Conservation (phyloP, 1,140 invertebrate genomes). For the Rhopalosiphum maidis region DNA sequence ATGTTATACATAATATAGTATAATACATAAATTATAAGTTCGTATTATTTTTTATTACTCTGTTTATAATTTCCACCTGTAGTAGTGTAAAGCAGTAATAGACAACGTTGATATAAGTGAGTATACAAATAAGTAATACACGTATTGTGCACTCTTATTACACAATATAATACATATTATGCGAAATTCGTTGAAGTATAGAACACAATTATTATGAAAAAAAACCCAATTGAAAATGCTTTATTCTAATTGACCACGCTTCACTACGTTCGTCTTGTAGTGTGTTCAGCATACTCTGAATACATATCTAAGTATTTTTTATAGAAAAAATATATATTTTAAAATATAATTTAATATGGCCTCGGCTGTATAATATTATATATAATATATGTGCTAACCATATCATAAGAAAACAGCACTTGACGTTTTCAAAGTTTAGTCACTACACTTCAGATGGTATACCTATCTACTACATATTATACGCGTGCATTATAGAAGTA, state of each 20-base stretch:
- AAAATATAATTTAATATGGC: constrained; percentile 45
- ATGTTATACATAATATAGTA: neutral
- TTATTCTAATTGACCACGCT: neutral
- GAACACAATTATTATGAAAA: neutral
- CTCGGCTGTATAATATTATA: constrained; percentile 16
- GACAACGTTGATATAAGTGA: neutral
- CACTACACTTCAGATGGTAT: neutral
- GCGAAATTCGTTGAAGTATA: neutral
- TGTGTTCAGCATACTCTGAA: neutral
- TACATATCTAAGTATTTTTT: neutral
- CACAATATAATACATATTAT: neutral
- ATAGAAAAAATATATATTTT: neutral
- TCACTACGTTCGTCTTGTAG: neutral
- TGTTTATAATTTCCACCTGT: neutral
- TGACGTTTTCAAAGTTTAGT: constrained; percentile 42
- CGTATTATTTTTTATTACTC: no score
- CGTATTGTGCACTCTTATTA: neutral
- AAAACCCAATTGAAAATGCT: neutral
- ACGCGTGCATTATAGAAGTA: neutral
- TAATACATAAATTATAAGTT: no score
- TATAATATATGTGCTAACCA: neutral
- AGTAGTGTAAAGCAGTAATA: neutral
- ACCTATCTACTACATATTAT: neutral
- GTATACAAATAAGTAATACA: neutral
- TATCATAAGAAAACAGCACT: neutral